Percentiles rank a stretch among this genome's conserved stretches.
phyloP scores from a whole-genome alignment of 2,888 invertebrate genomes.

The Chydorus sphaericus region DNA sequence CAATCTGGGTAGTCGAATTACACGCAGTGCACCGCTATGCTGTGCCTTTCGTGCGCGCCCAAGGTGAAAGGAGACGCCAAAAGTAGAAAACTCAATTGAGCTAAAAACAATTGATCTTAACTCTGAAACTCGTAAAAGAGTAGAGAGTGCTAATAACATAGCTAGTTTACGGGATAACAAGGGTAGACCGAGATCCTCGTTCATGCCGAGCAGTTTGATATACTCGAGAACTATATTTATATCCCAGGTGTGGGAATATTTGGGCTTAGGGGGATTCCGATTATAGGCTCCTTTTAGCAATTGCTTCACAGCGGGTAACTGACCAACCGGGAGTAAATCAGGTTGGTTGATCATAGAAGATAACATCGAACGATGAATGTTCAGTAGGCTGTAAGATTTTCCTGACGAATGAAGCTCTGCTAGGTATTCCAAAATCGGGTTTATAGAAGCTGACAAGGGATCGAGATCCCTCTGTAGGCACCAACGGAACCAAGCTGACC shows the following conservation, averaged over 20 bases:
- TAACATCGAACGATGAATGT: not conserved
- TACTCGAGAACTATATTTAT: no score
- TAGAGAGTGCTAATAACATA: not conserved
- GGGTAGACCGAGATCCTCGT: no score
- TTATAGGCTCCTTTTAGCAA: not conserved
- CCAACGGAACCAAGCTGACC: not conserved
- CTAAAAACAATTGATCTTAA: not conserved
- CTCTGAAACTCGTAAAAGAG: not conserved
- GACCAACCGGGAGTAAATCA: not conserved
- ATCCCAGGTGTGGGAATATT: not conserved
- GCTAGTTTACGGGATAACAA: no score
- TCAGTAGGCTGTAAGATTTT: not conserved
- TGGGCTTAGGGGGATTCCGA: not conserved
- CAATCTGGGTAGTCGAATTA: not conserved
- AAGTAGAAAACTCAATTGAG: not conserved
- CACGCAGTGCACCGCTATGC: not conserved
- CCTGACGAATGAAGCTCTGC: not conserved
- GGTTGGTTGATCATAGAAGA: not conserved
- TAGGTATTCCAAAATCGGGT: not conserved
- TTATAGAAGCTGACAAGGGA: not conserved
- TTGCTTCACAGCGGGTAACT: not conserved
- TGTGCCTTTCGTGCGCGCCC: not conserved
- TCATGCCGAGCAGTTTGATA: no score
- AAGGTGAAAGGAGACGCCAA: not conserved
- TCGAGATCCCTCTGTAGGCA: not conserved